Percentiles rank a stretch among this genome's conserved stretches.
These are phyloP conservation scores for Heterochromis multidens DNA, from an alignment of 2,113 vertebrate genomes.

Conservation along the genomic window DNA sequence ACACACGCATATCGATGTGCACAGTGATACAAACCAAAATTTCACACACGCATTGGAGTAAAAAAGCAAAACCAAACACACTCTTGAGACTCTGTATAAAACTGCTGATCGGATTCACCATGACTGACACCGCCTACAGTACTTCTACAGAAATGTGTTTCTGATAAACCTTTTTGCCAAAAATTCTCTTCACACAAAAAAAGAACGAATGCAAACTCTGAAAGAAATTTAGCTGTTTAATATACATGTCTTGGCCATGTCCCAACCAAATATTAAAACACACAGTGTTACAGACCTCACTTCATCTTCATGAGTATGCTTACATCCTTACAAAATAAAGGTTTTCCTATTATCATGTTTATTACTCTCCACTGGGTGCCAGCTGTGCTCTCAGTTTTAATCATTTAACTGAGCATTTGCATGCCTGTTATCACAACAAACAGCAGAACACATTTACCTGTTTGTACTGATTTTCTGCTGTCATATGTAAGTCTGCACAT, in stretches of 20 bases:
- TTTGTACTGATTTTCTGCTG: background rate
- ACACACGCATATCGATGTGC: background rate
- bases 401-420: background rate
- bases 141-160: background rate
- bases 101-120: background rate
- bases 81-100: background rate
- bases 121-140: background rate
- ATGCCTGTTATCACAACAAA: background rate
- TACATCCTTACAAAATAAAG: background rate
- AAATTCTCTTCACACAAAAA: background rate
- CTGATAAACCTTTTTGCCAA: background rate
- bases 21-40: background rate
- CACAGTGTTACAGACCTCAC: background rate
- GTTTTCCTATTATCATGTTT: background rate
- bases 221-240: background rate
- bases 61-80: background rate
- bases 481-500: background rate
- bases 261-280: background rate
- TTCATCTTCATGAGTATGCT: background rate
- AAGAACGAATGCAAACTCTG: background rate
- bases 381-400: background rate
- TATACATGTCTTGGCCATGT: background rate
- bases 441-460: background rate
- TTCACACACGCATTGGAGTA: background rate
- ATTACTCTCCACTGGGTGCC: background rate